phyloP scores from a whole-genome alignment of 2,113 vertebrate species.

The Labeo rohita region DNA sequence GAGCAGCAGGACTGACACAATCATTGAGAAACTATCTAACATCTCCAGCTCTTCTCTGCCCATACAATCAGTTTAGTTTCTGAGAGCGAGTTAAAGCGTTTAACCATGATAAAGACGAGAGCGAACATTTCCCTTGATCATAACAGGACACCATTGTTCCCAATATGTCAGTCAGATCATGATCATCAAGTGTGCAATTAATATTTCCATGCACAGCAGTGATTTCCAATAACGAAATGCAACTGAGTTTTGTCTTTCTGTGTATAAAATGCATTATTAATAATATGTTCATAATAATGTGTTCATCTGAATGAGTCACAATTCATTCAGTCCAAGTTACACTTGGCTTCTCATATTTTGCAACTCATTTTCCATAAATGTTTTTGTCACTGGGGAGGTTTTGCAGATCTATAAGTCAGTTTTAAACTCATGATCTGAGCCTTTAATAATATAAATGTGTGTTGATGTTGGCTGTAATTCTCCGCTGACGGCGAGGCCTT shows the following conservation, averaged over 20 bases:
- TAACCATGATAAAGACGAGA: not conserved
- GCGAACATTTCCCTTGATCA: not conserved
- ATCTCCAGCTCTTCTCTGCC: not conserved
- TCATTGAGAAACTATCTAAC: not conserved
- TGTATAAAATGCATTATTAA: not conserved
- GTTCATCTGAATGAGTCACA: not conserved
- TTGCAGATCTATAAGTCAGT: not conserved
- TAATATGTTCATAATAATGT: no score
- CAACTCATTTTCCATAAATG: not conserved
- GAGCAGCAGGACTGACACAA: not conserved
- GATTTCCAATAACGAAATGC: not conserved
- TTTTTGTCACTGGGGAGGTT: not conserved
- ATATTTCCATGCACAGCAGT: not conserved
- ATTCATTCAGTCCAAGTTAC: not conserved
- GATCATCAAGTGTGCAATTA: not conserved
- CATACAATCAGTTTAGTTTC: not conserved
- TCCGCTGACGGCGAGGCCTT: not conserved
- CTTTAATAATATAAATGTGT: not conserved
- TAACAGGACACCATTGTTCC: not conserved
- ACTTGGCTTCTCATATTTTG: not conserved
- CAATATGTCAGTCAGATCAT: not conserved
- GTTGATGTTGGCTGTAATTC: not conserved
- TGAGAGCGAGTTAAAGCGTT: not conserved
- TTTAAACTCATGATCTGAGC: not conserved
- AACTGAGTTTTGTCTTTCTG: not conserved